phyloP scores from a whole-genome alignment of 2,888 invertebrate genomes.

The Norana najaformis region DNA sequence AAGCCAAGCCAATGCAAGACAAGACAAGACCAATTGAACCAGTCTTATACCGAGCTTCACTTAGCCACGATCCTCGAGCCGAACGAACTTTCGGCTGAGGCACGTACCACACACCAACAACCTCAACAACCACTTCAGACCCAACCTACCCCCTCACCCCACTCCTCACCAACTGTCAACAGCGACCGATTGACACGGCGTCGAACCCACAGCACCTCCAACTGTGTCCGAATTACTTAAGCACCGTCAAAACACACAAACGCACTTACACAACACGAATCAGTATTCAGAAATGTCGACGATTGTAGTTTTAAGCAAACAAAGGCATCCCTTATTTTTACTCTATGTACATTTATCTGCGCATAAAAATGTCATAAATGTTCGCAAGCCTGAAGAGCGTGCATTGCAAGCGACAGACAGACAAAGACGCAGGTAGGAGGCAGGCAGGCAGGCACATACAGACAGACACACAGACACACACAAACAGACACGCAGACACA shows the following conservation, averaged over 20 bases:
- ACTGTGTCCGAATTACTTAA: neutral
- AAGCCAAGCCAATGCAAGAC: neutral
- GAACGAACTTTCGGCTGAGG: too few species aligned
- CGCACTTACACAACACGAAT: neutral
- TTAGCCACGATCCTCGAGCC: too few species aligned
- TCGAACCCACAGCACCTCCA: too few species aligned
- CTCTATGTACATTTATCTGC: neutral
- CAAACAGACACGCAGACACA: neutral
- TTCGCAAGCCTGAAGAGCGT: neutral
- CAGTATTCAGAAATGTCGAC: neutral
- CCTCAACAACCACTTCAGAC: too few species aligned
- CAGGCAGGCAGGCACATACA: neutral
- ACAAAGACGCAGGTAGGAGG: too few species aligned
- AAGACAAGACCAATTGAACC: neutral
- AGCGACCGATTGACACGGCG: too few species aligned
- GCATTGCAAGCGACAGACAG: too few species aligned
- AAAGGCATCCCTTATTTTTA: neutral
- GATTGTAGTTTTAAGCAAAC: neutral
- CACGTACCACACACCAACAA: too few species aligned
- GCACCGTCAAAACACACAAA: neutral
- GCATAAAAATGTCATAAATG: neutral
- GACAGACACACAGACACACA: neutral
- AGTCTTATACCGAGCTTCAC: too few species aligned
- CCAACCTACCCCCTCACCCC: too few species aligned
- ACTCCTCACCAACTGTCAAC: too few species aligned